A percentile compares a stretch with the other conserved stretches of the same genome.
Evolutionary conservation across 1,140 invertebrate genomes (phyloP).

Genomic region (Zaprionus tsacasi): DNA sequence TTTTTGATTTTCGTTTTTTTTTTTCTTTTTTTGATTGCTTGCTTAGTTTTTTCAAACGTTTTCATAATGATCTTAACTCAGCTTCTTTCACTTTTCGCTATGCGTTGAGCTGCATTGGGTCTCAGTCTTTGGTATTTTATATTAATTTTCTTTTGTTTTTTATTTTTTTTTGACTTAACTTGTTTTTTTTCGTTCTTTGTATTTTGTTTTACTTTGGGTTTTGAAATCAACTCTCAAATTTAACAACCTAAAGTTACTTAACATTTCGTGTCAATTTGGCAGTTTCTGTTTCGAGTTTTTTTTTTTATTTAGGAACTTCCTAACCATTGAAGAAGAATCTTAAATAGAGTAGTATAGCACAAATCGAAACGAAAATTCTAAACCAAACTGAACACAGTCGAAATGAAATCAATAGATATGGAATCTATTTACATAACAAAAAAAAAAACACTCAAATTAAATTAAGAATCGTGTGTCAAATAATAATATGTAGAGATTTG

Average conservation of each 20-base stretch:
- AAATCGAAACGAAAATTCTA: constrained; percentile 6
- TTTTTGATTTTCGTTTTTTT: constrained; percentile 59
- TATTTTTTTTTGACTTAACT: constrained; percentile 18
- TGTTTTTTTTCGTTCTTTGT: constrained; percentile 14
- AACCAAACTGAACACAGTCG: background rate
- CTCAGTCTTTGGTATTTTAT: constrained; percentile 63
- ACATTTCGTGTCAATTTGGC: constrained; percentile 29
- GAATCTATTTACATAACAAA: constrained; percentile 22
- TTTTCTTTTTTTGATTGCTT: constrained; percentile 25
- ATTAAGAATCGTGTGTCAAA: background rate
- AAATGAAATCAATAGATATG: constrained; percentile 16
- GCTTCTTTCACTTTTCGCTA: constrained; percentile 25
- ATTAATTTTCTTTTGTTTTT: constrained; percentile 31
- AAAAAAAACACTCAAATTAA: background rate
- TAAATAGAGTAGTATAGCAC: constrained; percentile 9
- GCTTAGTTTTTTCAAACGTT: constrained; percentile 8
- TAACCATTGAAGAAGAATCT: constrained; percentile 25
- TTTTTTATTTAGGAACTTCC: constrained; percentile 34
- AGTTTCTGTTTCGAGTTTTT: constrained; percentile 30
- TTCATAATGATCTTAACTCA: background rate
- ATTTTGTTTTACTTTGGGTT: constrained; percentile 1
- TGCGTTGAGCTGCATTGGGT: constrained; percentile 43
- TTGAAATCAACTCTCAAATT: constrained; percentile 19
- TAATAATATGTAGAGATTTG: background rate
- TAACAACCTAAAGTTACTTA: constrained; percentile 28